A percentile compares a stretch with the other conserved stretches of the same genome.
Conservation (phyloP, 1,140 invertebrate genomes). For the Zaprionus nigranus region DNA sequence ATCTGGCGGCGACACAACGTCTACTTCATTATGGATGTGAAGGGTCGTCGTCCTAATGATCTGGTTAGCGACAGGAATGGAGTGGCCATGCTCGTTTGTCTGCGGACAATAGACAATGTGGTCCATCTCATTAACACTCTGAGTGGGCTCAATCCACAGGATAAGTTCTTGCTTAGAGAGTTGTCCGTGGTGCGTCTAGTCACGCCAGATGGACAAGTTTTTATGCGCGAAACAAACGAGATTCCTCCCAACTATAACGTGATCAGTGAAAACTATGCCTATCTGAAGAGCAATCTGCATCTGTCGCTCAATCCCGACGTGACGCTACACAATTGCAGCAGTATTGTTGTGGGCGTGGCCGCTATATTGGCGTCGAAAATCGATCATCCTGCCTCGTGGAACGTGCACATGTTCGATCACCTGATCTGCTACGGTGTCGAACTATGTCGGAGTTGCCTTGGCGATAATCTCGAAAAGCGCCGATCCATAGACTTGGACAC, state of each 20-base stretch:
- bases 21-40: slow-evolving; percentile 68
- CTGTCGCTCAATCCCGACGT: slow-evolving; percentile 48
- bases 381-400: slow-evolving; percentile 74
- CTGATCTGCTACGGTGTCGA: slow-evolving; percentile 76
- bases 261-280: slow-evolving; percentile 71
- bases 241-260: slow-evolving; percentile 48
- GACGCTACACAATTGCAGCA: slow-evolving; percentile 53
- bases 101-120: slow-evolving; percentile 61
- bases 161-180: slow-evolving; percentile 63
- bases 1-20: slow-evolving; percentile 56
- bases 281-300: slow-evolving; percentile 60
- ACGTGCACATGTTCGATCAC: slow-evolving; percentile 56
- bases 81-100: slow-evolving; percentile 55
- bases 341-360: slow-evolving; percentile 62
- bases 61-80: slow-evolving; percentile 28
- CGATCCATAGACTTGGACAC: slow-evolving; percentile 48
- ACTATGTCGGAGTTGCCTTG: slow-evolving; percentile 62
- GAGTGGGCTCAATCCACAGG: slow-evolving; percentile 26
- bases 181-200: slow-evolving; percentile 65
- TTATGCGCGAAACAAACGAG: slow-evolving; percentile 42
- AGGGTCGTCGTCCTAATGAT: slow-evolving; percentile 33
- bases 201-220: slow-evolving; percentile 57
- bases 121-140: slow-evolving; percentile 53
- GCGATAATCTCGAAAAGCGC: slow-evolving; percentile 28
- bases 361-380: slow-evolving; percentile 76